Evolutionary conservation across 2,797 vertebrate species (phyloP).

Genomic region (Clarias pachynema): DNA sequence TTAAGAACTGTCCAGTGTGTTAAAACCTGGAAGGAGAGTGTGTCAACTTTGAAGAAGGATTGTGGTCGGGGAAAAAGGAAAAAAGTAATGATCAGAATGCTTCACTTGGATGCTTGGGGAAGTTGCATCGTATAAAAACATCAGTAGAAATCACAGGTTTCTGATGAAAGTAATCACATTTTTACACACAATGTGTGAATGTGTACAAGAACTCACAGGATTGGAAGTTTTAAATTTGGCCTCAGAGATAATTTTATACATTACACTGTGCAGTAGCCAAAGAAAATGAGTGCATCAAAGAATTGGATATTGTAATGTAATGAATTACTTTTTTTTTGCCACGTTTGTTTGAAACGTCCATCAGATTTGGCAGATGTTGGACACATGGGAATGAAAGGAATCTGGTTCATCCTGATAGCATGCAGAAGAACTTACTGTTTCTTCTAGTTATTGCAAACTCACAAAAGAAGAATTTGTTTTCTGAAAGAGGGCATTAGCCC

Average conservation of each 20-base stretch:
- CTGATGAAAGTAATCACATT: no score
- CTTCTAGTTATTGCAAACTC: neutral
- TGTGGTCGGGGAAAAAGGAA: no score
- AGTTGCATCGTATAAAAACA: no score
- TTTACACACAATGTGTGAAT: no score
- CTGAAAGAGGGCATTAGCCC: neutral
- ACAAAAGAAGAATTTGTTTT: neutral
- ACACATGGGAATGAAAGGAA: neutral
- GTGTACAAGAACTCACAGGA: no score
- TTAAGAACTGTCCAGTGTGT: no score
- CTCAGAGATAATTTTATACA: neutral
- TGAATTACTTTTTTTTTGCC: neutral
- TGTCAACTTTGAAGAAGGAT: no score
- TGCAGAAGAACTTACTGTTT: neutral
- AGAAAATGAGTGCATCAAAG: neutral
- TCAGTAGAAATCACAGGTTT: no score
- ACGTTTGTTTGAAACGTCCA: neutral
- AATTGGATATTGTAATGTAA: neutral
- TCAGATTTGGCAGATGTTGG: neutral
- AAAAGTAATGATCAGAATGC: no score
- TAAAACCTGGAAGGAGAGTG: no score
- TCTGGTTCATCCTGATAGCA: conserved; percentile 16
- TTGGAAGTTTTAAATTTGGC: no score
- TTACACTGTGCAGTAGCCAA: neutral
- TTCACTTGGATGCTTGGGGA: no score